phyloP scores from a whole-genome alignment of 2,113 vertebrate genomes.

The Empidonax traillii region DNA sequence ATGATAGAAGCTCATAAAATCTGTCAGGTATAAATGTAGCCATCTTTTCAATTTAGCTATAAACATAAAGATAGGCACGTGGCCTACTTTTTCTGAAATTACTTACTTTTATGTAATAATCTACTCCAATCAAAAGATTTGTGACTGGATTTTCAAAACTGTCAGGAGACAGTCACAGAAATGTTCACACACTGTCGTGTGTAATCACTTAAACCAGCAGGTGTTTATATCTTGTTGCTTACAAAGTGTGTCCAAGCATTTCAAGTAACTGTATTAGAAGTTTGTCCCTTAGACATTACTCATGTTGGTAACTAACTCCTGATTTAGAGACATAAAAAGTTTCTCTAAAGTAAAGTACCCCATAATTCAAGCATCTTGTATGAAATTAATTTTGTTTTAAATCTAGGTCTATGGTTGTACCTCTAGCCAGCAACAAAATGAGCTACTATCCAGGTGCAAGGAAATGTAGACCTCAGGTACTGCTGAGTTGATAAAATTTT shows the following conservation, averaged over 20 bases:
- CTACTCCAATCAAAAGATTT: background rate
- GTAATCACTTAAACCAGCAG: background rate
- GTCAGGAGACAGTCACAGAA: background rate
- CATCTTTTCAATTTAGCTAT: background rate
- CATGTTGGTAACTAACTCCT: background rate
- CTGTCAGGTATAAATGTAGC: background rate
- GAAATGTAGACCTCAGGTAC: background rate
- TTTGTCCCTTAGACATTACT: background rate
- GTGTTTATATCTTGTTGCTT: background rate
- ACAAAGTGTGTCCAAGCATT: background rate
- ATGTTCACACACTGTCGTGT: background rate
- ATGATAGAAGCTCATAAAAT: background rate
- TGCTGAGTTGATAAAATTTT: background rate
- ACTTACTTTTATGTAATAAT: background rate
- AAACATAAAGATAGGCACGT: background rate
- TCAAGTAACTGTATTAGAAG: background rate
- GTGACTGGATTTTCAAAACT: background rate
- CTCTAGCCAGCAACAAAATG: background rate
- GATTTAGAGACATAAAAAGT: background rate
- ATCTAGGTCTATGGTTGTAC: accelerated
- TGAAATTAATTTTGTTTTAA: background rate
- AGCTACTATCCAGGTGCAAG: background rate
- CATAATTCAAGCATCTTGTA: background rate
- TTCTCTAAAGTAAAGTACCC: background rate
- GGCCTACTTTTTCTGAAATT: background rate